A percentile compares a stretch with the other conserved stretches of the same genome.
These are phyloP conservation scores for Adela reaumurella DNA, from an alignment of 2,888 invertebrate species.

Conservation along the genomic window DNA sequence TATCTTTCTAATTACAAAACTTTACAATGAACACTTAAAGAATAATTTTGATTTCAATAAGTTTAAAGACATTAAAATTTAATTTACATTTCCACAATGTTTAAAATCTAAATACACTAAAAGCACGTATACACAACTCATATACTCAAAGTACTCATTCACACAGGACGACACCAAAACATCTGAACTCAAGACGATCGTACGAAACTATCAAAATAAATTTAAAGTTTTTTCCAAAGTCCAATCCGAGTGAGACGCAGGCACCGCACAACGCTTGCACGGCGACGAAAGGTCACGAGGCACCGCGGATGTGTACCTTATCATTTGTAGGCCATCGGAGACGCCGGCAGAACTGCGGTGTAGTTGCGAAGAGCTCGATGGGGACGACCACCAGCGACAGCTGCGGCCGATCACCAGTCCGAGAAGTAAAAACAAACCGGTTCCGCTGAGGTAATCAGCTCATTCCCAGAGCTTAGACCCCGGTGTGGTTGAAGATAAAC, in stretches of 20 bases:
- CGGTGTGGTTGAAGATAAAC: constrained; percentile 69
- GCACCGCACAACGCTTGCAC: neutral
- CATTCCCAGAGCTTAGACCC: constrained; percentile 53
- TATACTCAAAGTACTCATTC: neutral
- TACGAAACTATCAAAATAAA: neutral
- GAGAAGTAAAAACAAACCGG: neutral
- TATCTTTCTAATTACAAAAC: too few species aligned
- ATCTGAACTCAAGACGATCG: neutral
- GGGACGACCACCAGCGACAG: too few species aligned
- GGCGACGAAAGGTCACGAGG: too few species aligned
- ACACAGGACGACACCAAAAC: neutral
- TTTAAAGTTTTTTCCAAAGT: neutral
- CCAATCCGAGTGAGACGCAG: neutral
- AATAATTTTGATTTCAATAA: too few species aligned
- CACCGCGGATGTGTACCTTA: neutral
- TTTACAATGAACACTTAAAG: too few species aligned
- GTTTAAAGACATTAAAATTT: too few species aligned
- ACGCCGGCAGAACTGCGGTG: constrained; percentile 15
- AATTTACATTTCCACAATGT: too few species aligned
- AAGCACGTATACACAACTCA: too few species aligned
- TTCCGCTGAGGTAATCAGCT: constrained; percentile 1
- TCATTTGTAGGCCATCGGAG: neutral
- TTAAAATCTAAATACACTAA: too few species aligned
- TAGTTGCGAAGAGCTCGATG: too few species aligned
- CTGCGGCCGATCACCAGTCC: neutral